phyloP scores from a whole-genome alignment of 1,140 invertebrate genomes.

The Panagrolaimus sp. region DNA sequence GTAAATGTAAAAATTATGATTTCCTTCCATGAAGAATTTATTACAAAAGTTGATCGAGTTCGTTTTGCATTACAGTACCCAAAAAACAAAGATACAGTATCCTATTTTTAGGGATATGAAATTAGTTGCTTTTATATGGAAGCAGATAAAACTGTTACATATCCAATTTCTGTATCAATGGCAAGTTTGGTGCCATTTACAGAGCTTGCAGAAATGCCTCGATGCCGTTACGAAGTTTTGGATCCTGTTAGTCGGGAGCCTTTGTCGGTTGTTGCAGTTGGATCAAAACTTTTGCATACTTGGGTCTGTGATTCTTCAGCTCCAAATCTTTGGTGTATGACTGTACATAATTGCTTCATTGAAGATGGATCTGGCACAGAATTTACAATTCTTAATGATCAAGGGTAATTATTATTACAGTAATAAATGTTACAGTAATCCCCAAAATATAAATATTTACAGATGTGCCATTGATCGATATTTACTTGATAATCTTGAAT shows the following conservation, averaged over 20 bases:
- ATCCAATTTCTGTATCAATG: slow-evolving; percentile 49
- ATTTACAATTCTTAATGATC: slow-evolving; percentile 51
- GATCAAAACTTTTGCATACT: slow-evolving; percentile 50
- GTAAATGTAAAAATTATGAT: slow-evolving; percentile 56
- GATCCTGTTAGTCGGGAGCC: slow-evolving; percentile 46
- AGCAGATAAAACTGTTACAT: slow-evolving; percentile 57
- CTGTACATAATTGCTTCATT: slow-evolving; percentile 49
- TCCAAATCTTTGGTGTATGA: slow-evolving; percentile 57
- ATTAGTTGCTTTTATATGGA: slow-evolving; percentile 47
- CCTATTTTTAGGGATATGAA: slow-evolving; percentile 42
- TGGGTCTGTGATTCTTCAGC: slow-evolving; percentile 54
- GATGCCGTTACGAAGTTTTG: slow-evolving; percentile 53
- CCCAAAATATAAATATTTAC: too few species aligned
- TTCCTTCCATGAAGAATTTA: slow-evolving; percentile 55
- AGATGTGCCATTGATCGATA: slow-evolving; percentile 50
- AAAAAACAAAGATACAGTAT: background rate
- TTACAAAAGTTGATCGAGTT: slow-evolving; percentile 53
- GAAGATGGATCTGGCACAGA: slow-evolving; percentile 55
- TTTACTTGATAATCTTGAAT: slow-evolving; percentile 54
- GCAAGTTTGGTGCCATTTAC: slow-evolving; percentile 51
- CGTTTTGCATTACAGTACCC: background rate
- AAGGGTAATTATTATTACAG: slow-evolving; percentile 25
- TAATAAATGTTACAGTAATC: too few species aligned
- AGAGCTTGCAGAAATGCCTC: slow-evolving; percentile 56
- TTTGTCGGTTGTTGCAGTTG: slow-evolving; percentile 52